phyloP scores from a whole-genome alignment of 2,888 invertebrate species.

The Rhimphoctona megacephalus region DNA sequence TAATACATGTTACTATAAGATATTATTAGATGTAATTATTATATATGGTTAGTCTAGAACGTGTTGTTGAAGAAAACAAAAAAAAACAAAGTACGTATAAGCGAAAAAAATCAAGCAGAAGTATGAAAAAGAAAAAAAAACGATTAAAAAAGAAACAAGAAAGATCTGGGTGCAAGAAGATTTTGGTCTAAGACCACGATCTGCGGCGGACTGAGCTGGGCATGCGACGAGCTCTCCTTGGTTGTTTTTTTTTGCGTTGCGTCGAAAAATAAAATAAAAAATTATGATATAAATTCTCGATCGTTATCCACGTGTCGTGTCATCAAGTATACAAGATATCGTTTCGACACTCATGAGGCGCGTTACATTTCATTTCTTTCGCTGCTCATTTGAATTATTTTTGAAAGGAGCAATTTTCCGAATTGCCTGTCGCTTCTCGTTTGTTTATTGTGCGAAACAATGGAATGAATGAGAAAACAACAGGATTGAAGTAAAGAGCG shows the following conservation, averaged over 20 bases:
- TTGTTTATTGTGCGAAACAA: background rate
- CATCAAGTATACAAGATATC: constrained; percentile 17
- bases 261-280: background rate
- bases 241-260: constrained; percentile 48
- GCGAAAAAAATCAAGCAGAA: constrained; percentile 71
- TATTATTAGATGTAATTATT: constrained; percentile 85
- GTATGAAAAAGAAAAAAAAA: constrained; percentile 38
- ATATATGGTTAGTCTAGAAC: constrained; percentile 85
- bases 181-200: constrained; percentile 81
- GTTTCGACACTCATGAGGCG: constrained; percentile 2
- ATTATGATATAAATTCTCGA: constrained; percentile 1
- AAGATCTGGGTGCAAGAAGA: constrained; percentile 65
- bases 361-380: constrained; percentile 46
- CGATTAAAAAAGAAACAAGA: constrained; percentile 57
- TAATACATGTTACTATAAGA: constrained; percentile 85
- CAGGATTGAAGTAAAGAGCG: background rate
- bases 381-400: constrained; percentile 13
- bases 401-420: constrained; percentile 17
- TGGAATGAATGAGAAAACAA: background rate
- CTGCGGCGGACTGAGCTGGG: constrained; percentile 80
- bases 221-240: constrained; percentile 58
- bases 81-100: constrained; percentile 81
- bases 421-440: constrained; percentile 2
- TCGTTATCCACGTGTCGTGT: constrained; percentile 12
- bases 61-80: constrained; percentile 84